Conservation (phyloP, 2,797 vertebrate genomes). For the Thunnus albacares region DNA sequence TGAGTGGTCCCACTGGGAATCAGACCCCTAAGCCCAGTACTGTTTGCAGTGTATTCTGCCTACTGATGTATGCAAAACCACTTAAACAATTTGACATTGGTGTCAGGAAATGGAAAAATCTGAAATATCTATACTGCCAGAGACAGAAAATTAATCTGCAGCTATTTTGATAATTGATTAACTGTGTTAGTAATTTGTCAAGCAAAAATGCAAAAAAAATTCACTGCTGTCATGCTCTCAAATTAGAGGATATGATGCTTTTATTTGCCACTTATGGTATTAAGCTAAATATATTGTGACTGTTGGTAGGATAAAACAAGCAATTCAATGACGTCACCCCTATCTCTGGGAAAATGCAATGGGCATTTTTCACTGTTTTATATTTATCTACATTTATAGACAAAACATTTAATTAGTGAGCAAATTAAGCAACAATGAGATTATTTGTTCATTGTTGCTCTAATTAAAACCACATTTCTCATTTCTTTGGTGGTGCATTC, state of each 20-base stretch:
- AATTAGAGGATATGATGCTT: neutral
- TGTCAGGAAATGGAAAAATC: conserved; percentile 35
- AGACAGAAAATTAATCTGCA: neutral
- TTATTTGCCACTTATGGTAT: neutral
- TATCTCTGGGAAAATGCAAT: neutral
- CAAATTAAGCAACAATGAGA: neutral
- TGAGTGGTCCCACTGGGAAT: conserved; percentile 58
- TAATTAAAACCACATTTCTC: conserved; percentile 9
- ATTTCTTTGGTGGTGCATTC: neutral
- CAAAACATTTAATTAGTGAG: conserved; percentile 4
- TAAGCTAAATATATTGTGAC: neutral
- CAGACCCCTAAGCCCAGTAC: conserved; percentile 29
- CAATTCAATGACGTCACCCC: neutral
- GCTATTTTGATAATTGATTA: neutral
- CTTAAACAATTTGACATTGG: conserved; percentile 40
- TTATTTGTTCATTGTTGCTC: neutral
- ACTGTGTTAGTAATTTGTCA: neutral
- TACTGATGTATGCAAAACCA: conserved; percentile 52
- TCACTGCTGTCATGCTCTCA: neutral
- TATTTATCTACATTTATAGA: neutral
- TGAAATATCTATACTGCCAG: neutral
- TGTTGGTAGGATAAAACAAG: neutral
- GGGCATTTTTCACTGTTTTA: neutral
- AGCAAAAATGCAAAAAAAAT: neutral
- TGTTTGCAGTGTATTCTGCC: conserved; percentile 42